These are phyloP conservation scores for Nephrocerus scutellatus DNA, from an alignment of 2,888 invertebrate genomes.

Conservation along the genomic window DNA sequence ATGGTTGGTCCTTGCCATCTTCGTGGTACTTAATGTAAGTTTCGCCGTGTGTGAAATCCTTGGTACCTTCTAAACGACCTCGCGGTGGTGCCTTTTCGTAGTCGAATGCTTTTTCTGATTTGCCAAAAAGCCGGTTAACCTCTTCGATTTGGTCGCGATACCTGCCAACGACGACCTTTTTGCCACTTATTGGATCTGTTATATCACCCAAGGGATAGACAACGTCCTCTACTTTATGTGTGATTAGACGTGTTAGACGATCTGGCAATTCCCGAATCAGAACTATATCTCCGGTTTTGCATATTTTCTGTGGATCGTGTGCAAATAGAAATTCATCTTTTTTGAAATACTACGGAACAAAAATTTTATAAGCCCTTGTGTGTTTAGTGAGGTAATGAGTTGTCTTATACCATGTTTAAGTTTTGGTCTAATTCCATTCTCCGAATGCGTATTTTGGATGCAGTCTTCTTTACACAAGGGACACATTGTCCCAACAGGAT, in stretches of 20 bases:
- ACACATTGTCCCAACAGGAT: slow-evolving; percentile 71
- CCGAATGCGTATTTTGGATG: slow-evolving; percentile 70
- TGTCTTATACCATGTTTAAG: slow-evolving; percentile 63
- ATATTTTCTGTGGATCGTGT: slow-evolving; percentile 67
- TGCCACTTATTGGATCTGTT: slow-evolving; percentile 78
- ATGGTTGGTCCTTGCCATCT: slow-evolving; percentile 65
- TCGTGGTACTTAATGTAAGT: slow-evolving; percentile 74
- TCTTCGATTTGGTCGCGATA: slow-evolving; percentile 71
- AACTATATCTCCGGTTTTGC: slow-evolving; percentile 78
- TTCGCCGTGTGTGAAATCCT: slow-evolving; percentile 72
- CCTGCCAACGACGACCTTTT: slow-evolving; percentile 63
- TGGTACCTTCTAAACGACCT: slow-evolving; percentile 75
- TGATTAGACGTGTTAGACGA: slow-evolving; percentile 67
- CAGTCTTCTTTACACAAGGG: slow-evolving; percentile 69
- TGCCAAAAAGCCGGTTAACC: slow-evolving; percentile 62
- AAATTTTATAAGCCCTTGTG: neutral
- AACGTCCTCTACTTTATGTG: slow-evolving; percentile 71
- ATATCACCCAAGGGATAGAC: slow-evolving; percentile 77
- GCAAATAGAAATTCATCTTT: slow-evolving; percentile 68
- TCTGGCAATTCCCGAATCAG: slow-evolving; percentile 66
- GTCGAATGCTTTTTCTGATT: slow-evolving; percentile 60
- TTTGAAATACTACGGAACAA: slow-evolving; percentile 63
- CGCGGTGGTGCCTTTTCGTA: slow-evolving; percentile 70
- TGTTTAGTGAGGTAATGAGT: neutral
- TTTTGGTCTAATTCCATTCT: slow-evolving; percentile 68